Evolutionary conservation across 64 coral and sea anemone genomes (phyloP), one percentile per base, ranked within the genome.

Genomic region (Orbicella faveolata): DNA sequence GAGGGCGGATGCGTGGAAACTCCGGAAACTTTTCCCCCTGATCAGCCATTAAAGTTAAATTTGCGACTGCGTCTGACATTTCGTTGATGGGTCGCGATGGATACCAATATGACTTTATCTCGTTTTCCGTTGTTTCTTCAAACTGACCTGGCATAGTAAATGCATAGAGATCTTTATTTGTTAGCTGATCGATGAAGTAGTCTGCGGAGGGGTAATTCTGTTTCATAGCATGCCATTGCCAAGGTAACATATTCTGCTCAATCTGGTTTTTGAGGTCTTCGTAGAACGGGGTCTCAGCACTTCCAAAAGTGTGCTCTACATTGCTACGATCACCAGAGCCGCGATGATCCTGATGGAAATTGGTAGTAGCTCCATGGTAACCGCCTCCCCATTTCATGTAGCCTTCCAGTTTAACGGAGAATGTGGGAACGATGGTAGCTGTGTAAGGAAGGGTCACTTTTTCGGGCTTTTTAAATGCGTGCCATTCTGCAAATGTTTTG

Each of bases 131-230:
- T 11, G 80, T 59, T 36, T 93, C 92, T 61, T 93, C 92, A 89
- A 93, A 93, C 86, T 93, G 78, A 17, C 92, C 92, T 26, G 78
- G 74, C 87, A 93, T 64, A 17, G 92, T 93, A 34, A 93, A 93
- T 16, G 79, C 77, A 52, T 93, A 93, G 2, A 61, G 26, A n/a
- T 83, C 87, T 75, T 75, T 51, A 74, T 93, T 52, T 26, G 35
- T 67, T 3, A 93, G 79, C 33, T 64, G 37, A 17, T 94, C 77
- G 73, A 94, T 94, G 13, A 86, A 36, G 20, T 55, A 61, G 36
- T 90, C 44, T 15, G 62, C 88, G 9, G 25, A 90, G 4, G 79
- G 2, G 52, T 94, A 90, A 26, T 63, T 75, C 69, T 94, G 79
- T 63, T 90, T 90, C 75, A 90, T 44, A 61, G 89, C 48, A 23